Conservation (phyloP, 2,888 invertebrate genomes). For the Scaptomyza flava region DNA sequence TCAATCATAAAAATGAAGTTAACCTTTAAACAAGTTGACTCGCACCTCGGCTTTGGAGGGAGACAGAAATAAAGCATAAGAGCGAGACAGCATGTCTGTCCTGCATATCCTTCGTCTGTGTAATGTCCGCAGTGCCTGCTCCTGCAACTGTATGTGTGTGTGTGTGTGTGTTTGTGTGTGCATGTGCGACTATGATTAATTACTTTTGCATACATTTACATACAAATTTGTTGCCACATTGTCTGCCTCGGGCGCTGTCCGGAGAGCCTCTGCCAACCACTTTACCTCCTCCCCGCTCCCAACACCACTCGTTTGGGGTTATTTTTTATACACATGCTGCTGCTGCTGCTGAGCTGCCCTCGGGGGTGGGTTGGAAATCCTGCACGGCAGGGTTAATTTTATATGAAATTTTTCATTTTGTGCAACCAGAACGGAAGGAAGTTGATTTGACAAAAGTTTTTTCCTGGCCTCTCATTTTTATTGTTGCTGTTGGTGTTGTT, state of each 20-base stretch:
- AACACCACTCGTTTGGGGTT: slow-evolving; percentile 39
- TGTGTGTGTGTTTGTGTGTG: slow-evolving; percentile 45
- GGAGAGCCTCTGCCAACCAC: slow-evolving; percentile 22
- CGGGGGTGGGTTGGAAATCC: slow-evolving; percentile 45
- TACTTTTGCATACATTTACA: slow-evolving; percentile 80
- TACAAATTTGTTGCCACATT: slow-evolving; percentile 81
- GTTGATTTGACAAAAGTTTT: slow-evolving; percentile 76
- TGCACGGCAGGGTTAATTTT: slow-evolving; percentile 74
- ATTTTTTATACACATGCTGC: slow-evolving; percentile 54
- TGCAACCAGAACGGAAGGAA: slow-evolving; percentile 69
- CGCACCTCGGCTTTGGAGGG: slow-evolving; percentile 44
- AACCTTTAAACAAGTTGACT: slow-evolving; percentile 72
- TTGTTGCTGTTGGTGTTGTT: slow-evolving; percentile 6
- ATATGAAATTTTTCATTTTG: slow-evolving; percentile 78
- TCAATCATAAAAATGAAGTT: slow-evolving; percentile 69
- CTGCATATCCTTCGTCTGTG: slow-evolving; percentile 43
- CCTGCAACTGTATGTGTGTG: slow-evolving; percentile 19
- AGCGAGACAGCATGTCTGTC: slow-evolving; percentile 27
- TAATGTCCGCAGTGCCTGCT: slow-evolving; percentile 59
- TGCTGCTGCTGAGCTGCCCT: slow-evolving; percentile 15
- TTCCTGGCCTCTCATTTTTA: slow-evolving; percentile 22
- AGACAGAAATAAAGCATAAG: background rate
- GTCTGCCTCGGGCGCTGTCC: slow-evolving; percentile 66
- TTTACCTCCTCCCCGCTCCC: slow-evolving; percentile 2
- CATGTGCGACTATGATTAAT: slow-evolving; percentile 80